phyloP scores from a whole-genome alignment of 2,888 invertebrate species.

The Mystacides longicornis region DNA sequence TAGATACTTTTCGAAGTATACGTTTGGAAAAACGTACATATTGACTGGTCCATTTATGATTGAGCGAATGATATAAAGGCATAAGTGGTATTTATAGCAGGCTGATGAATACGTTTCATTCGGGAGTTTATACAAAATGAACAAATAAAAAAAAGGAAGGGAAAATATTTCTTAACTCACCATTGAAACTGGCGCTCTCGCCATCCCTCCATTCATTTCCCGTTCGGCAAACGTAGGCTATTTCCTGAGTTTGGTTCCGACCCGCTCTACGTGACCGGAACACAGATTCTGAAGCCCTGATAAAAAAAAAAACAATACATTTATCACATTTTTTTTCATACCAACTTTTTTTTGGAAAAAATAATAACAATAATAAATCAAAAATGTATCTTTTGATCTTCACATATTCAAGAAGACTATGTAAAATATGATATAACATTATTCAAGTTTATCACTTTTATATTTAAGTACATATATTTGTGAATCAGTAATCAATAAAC shows the following conservation, averaged over 20 bases:
- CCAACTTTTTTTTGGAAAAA: neutral
- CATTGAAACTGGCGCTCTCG: neutral
- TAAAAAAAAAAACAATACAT: neutral
- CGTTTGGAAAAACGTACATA: too few relatives aligned
- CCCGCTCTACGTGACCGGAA: neutral
- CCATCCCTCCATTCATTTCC: slow-evolving; percentile 1
- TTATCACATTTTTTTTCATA: neutral
- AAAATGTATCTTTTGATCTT: neutral
- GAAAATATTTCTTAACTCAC: slow-evolving; percentile 1
- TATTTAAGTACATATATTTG: too few relatives aligned
- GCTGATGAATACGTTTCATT: neutral
- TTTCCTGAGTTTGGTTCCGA: slow-evolving; percentile 1
- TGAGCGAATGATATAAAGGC: too few relatives aligned
- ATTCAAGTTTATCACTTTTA: too few relatives aligned
- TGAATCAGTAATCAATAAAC: too few relatives aligned
- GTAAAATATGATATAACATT: neutral
- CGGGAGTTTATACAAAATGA: neutral
- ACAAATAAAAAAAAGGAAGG: too few relatives aligned
- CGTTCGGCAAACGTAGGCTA: neutral
- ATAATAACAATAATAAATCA: neutral
- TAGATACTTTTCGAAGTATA: too few relatives aligned
- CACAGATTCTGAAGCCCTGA: neutral
- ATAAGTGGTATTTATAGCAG: neutral
- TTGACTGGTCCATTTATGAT: too few relatives aligned
- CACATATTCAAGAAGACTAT: neutral